phyloP scores from a whole-genome alignment of 2,113 vertebrate genomes.

The Atlantisia rogersi region DNA sequence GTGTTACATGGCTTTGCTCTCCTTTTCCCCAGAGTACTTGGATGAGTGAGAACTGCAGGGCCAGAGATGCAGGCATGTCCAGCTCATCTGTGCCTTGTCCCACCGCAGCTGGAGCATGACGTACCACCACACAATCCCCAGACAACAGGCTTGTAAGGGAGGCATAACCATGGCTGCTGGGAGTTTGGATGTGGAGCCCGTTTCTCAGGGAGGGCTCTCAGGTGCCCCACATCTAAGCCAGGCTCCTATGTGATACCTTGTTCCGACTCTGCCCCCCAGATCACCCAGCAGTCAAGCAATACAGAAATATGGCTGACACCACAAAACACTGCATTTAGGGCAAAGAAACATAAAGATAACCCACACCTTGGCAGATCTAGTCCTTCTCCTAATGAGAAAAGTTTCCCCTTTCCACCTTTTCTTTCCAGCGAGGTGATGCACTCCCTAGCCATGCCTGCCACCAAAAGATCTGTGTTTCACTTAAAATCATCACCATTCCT shows the following conservation, averaged over 20 bases:
- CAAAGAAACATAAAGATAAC: neutral
- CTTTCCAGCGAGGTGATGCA: neutral
- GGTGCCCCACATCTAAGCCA: neutral
- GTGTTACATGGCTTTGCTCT: neutral
- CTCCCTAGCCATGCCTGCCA: accelerated
- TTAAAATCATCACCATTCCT: neutral
- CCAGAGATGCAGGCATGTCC: neutral
- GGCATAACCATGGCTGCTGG: too few relatives aligned
- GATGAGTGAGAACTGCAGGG: neutral
- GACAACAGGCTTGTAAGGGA: neutral
- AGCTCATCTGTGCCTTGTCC: neutral
- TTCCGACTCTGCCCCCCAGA: neutral
- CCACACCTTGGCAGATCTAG: neutral
- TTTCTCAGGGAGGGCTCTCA: neutral
- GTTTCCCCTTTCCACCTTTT: neutral
- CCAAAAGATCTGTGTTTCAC: neutral
- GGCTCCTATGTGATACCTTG: neutral
- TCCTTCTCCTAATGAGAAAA: neutral
- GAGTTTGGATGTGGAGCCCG: neutral
- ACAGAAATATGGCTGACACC: neutral
- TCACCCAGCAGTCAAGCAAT: neutral
- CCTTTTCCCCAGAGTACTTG: neutral
- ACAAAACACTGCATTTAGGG: neutral
- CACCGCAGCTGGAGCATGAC: accelerated
- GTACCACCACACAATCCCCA: neutral